Evolutionary conservation across 1,140 invertebrate genomes (phyloP), one percentile per base, ranked within the genome.

Genomic region (Hyles vespertilio): DNA sequence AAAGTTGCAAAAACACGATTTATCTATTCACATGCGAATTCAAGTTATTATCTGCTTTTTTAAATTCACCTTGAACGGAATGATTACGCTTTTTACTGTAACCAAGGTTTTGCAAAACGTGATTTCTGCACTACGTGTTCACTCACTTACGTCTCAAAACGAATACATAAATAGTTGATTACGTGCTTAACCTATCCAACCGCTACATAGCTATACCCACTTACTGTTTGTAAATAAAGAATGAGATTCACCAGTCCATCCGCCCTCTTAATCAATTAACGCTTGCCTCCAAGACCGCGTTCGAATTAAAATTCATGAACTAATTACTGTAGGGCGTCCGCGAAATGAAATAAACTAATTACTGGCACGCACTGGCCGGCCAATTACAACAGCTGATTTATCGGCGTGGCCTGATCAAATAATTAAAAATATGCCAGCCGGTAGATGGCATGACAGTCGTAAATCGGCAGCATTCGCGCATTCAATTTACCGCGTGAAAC

Each of bases 371-470:
- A 74, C 72, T 66, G 68, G 69, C 68, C 68, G 64, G 47, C 74
- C 81, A 84, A 86, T 86, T 86, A 81, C 71, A 72, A 54, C 54
- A 48, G 60, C 64, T 78, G 77, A 86, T 84, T 84, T 85, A 88
- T 85, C 84, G 78, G 77, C 72, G 67, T 67, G 71, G 74, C 69
- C 72, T 77, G 79, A 88, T 86, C 81, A 88, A 88, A 88, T 85
- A 86, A 88, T 85, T 85, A 85, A 88, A 86, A 85, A 84, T 72
- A 69, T 74, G 63, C 72, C 66, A 58, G 63, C 51, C 64, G 72
- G 65, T 78, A 74, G 70, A 72, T 72, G 72, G 60, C 58, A 65
- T 65, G 56, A 56, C 55, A 46, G 54, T 61, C 64, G 67, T 79
- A 81, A 81, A 81, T 81, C 62, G 63, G 56, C 32, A 44, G 61